A percentile compares a stretch with the other conserved stretches of the same genome.
phyloP scores from a whole-genome alignment of 2,113 vertebrate genomes.

The Thryonomys swinderianus region DNA sequence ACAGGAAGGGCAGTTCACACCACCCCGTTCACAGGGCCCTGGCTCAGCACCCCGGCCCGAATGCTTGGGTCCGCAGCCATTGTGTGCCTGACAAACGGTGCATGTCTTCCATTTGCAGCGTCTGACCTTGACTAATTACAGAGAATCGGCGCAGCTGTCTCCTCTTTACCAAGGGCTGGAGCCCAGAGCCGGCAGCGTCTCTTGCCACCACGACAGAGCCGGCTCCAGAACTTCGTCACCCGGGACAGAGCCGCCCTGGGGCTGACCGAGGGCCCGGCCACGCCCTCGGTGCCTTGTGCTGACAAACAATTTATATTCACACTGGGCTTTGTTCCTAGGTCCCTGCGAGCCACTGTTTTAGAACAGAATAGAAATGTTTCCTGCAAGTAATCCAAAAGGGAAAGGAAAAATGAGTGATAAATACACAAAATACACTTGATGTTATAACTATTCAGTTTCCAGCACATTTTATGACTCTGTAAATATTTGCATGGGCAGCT shows the following conservation, averaged over 20 bases:
- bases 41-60: no score
- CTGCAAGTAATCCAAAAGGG: slow-evolving; percentile 1
- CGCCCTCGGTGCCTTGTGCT: slow-evolving; percentile 63
- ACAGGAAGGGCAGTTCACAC: slow-evolving; percentile 75
- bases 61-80: no score
- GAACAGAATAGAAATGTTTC: slow-evolving; percentile 70
- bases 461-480: neutral
- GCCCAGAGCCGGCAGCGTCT: slow-evolving; percentile 79
- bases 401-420: neutral
- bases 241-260: neutral
- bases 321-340: slow-evolving; percentile 33
- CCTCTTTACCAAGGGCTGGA: slow-evolving; percentile 69
- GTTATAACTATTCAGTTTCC: neutral
- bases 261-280: neutral
- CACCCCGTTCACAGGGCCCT: slow-evolving; percentile 77
- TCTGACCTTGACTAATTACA: slow-evolving; percentile 90
- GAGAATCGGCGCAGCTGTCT: slow-evolving; percentile 89
- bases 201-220: slow-evolving; percentile 79
- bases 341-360: slow-evolving; percentile 41
- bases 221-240: slow-evolving; percentile 88
- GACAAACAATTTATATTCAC: slow-evolving; percentile 73
- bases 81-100: slow-evolving; percentile 88
- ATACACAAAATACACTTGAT: neutral
- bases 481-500: slow-evolving; percentile 37
- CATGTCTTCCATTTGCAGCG: slow-evolving; percentile 86